Percentiles rank a stretch among this genome's conserved stretches.
Evolutionary conservation across 2,113 vertebrate species (phyloP).

Genomic region (Circaetus cinerascens): DNA sequence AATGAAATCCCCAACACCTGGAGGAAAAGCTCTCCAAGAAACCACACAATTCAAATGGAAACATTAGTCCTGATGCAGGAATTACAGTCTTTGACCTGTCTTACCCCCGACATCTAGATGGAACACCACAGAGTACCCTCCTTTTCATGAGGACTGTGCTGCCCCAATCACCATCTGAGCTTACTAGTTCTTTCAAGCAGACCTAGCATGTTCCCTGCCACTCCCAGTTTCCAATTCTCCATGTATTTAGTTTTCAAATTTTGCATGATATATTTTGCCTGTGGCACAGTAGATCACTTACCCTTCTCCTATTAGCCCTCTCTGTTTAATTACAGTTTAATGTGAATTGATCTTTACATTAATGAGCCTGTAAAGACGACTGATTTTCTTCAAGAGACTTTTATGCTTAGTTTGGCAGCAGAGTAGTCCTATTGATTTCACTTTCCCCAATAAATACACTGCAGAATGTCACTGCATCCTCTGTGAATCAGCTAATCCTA

Average conservation of each 20-base stretch:
- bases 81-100: background rate
- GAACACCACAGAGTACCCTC: background rate
- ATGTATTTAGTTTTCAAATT: background rate
- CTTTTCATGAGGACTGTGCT: background rate
- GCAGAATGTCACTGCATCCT: background rate
- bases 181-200: background rate
- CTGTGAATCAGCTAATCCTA: conserved; percentile 66
- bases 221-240: background rate
- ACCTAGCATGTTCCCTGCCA: background rate
- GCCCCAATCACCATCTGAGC: background rate
- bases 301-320: background rate
- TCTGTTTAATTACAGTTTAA: conserved; percentile 71
- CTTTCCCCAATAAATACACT: conserved; percentile 9
- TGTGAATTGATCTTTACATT: conserved; percentile 65
- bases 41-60: background rate
- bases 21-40: background rate
- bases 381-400: conserved; percentile 56
- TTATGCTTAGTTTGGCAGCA: conserved; percentile 52
- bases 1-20: background rate
- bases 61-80: background rate
- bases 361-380: conserved; percentile 66
- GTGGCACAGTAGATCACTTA: background rate
- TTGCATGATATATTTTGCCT: background rate
- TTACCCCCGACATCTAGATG: fast-evolving
- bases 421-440: conserved; percentile 59